Evolutionary conservation across 1,140 invertebrate species (phyloP).

Genomic region (Stegodyphus mimosarum): DNA sequence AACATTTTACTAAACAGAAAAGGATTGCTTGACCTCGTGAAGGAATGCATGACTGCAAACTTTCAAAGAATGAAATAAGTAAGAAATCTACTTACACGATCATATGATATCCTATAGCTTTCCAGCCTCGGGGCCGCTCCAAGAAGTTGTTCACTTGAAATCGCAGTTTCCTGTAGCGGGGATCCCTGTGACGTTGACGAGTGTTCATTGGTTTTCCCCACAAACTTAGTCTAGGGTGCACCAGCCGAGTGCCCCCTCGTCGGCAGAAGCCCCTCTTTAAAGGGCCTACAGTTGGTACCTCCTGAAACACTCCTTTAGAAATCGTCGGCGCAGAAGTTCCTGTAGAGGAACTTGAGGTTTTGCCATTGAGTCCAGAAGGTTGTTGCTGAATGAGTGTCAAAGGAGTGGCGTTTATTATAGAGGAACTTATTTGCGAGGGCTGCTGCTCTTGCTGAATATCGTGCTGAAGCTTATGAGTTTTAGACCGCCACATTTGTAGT

Average conservation of each 20-base stretch:
- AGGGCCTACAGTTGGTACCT: neutral
- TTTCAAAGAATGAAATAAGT: neutral
- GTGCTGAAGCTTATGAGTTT: neutral
- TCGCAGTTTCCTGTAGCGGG: slow-evolving; percentile 86
- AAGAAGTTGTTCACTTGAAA: slow-evolving; percentile 93
- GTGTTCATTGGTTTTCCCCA: slow-evolving; percentile 56
- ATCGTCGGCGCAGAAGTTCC: neutral
- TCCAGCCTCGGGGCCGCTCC: slow-evolving; percentile 86
- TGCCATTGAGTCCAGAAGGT: slow-evolving; percentile 30
- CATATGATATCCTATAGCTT: slow-evolving; percentile 89
- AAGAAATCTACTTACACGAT: slow-evolving; percentile 81
- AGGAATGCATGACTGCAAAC: too few species aligned
- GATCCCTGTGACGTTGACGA: slow-evolving; percentile 71
- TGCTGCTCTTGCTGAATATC: neutral
- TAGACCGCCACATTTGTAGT: slow-evolving; percentile 38
- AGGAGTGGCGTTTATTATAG: slow-evolving; percentile 47
- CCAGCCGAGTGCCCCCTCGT: slow-evolving; percentile 28
- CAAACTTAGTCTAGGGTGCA: slow-evolving; percentile 60
- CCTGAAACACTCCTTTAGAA: neutral
- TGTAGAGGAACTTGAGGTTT: neutral
- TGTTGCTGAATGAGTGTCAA: slow-evolving; percentile 36
- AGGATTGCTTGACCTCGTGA: too few species aligned
- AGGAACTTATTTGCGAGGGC: slow-evolving; percentile 7
- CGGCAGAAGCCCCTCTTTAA: slow-evolving; percentile 37
- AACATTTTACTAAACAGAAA: too few species aligned